Evolutionary conservation across 2,113 vertebrate genomes (phyloP), one percentile per base, ranked within the genome.

Genomic region (Ardeotis arabs): DNA sequence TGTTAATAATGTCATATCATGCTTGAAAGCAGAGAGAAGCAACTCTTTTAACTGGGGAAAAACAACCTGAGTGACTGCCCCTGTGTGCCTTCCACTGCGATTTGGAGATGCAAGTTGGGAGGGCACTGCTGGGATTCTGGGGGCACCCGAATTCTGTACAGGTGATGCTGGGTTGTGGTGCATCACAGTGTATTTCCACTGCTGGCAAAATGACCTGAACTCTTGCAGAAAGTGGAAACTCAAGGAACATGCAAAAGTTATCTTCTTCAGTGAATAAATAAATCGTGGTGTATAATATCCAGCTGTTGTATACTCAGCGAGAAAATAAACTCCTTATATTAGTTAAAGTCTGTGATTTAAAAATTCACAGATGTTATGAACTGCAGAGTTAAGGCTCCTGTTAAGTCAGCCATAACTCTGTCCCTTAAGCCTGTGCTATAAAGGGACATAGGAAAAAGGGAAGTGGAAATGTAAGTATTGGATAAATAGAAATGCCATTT

Each of bases 11-110:
- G 91, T 69, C 84, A 69, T 29, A 59, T 76, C 27, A 73, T 80
- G 64, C 92, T 93, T 95, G 91, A 83, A 95, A 84, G 55, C 82
- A 74, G 81, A 96, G 60, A 73, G 33, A 84, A 95, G 64, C 27
- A 14, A 47, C 72, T 59, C 24, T 68, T 84, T 79, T 33, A 89
- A 77, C 6, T 8, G 31, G 10, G 53, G 18, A 39, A 87, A 92
- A 85, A 35, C 39, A 90, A 41, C 9, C 3, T 0, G 2, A 59
- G 22, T 79, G 63, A 59, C 41, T 80, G 37, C 58, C 25, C 50
- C 59, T 63, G 27, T 67, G 12, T 55, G 55, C 74, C 60, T 94
- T 84, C 56, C 59, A 41, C 35, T 59, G 41, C 0, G 3, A 44
- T 70, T 67, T 90, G 52, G 62, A 90, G 50, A 33, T 74, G 44